phyloP scores from a whole-genome alignment of 2,797 vertebrate species.

The Schizopygopsis malacanthus region DNA sequence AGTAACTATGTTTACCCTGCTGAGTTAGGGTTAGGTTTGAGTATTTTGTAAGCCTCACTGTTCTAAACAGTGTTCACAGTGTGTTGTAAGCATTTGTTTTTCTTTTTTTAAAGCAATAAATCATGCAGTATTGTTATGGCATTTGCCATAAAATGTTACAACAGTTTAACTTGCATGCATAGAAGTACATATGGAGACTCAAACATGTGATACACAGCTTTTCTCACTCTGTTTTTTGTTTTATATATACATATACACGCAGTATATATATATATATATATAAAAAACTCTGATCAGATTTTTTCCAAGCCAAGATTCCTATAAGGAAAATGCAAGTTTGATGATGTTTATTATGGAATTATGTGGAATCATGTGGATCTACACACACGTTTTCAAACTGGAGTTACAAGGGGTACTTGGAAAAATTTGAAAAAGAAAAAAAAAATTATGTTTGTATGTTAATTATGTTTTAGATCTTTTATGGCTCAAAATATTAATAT shows the following conservation, averaged over 20 bases:
- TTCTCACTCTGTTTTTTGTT: slow-evolving; percentile 26
- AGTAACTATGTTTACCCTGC: slow-evolving; percentile 1
- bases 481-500: neutral
- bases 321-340: slow-evolving; percentile 1
- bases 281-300: slow-evolving; percentile 16
- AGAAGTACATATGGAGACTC: slow-evolving; percentile 6
- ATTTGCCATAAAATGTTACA: slow-evolving; percentile 14
- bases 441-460: too few relatives aligned
- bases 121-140: slow-evolving; percentile 29
- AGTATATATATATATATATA: too few relatives aligned
- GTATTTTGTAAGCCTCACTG: neutral
- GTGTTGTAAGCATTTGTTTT: slow-evolving; percentile 14
- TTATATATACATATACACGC: neutral
- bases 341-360: slow-evolving; percentile 11
- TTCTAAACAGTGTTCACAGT: slow-evolving; percentile 1
- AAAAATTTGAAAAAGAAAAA: neutral
- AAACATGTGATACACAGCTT: slow-evolving; percentile 49
- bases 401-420: neutral
- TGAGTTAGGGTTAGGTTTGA: neutral
- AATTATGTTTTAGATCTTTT: neutral
- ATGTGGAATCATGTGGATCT: neutral
- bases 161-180: slow-evolving; percentile 10
- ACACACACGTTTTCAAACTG: neutral
- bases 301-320: slow-evolving; percentile 19
- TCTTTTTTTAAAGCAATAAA: slow-evolving; percentile 2